Percentiles rank a stretch among this genome's conserved stretches.
Evolutionary conservation across 2,797 vertebrate species (phyloP).

Genomic region (Toxotes lorentzi): DNA sequence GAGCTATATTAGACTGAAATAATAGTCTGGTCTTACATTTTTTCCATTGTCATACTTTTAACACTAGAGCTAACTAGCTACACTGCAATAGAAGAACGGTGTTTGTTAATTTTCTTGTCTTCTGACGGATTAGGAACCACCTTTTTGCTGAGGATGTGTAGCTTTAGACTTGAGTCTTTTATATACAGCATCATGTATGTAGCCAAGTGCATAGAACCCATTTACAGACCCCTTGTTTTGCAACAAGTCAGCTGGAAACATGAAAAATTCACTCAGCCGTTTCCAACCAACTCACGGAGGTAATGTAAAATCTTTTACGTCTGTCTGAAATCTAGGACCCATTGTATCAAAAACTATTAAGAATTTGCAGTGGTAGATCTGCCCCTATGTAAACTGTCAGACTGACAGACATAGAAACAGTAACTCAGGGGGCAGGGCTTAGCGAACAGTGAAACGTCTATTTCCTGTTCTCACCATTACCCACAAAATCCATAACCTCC

Average conservation of each 20-base stretch:
- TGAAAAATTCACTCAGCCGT: background rate
- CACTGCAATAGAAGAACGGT: background rate
- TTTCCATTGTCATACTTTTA: background rate
- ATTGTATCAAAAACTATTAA: background rate
- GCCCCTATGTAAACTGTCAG: background rate
- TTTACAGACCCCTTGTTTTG: background rate
- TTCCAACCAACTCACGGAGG: background rate
- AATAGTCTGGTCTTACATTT: background rate
- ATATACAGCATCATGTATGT: background rate
- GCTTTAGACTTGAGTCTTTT: background rate
- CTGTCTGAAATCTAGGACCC: background rate
- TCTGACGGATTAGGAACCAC: background rate
- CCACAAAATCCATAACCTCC: conserved; percentile 3
- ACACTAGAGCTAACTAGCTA: background rate
- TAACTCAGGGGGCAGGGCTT: conserved; percentile 12
- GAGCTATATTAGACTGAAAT: background rate
- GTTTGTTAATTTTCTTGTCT: background rate
- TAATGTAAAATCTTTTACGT: background rate
- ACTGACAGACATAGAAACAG: conserved; percentile 11
- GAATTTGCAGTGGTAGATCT: background rate
- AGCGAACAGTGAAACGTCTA: conserved; percentile 33
- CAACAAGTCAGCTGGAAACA: background rate
- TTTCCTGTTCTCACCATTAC: background rate
- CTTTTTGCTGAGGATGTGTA: background rate
- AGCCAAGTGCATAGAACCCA: background rate